Conservation (phyloP, 2,888 invertebrate genomes). For the Polyommatus icarus region DNA sequence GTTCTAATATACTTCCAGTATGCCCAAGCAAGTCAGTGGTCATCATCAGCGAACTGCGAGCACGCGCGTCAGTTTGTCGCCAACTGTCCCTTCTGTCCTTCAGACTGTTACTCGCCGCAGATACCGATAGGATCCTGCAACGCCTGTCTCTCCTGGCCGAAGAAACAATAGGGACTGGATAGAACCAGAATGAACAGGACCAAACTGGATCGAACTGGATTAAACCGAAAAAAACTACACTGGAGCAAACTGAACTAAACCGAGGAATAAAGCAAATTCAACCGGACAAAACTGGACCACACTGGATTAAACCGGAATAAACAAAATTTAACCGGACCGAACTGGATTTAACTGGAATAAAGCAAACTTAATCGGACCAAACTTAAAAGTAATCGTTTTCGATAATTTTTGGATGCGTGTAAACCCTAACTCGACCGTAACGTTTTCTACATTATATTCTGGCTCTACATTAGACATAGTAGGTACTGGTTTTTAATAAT, state of each 20-base stretch:
- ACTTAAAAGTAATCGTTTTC: too few relatives aligned
- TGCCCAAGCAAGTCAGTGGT: conserved; percentile 55
- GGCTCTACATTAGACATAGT: too few relatives aligned
- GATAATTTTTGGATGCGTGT: too few relatives aligned
- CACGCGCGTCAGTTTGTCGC: conserved; percentile 52
- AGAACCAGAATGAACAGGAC: not conserved
- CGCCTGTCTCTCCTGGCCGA: conserved; percentile 52
- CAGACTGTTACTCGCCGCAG: conserved; percentile 52
- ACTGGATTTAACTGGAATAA: too few relatives aligned
- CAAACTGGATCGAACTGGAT: not conserved
- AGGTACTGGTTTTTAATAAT: too few relatives aligned
- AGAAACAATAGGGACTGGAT: conserved; percentile 42
- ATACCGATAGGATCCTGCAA: conserved; percentile 63
- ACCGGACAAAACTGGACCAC: not conserved
- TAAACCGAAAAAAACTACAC: not conserved
- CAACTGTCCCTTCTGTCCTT: conserved; percentile 61
- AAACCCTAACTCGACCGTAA: too few relatives aligned
- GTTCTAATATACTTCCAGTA: conserved; percentile 46
- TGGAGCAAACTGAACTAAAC: not conserved
- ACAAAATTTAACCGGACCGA: not conserved
- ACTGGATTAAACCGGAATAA: not conserved
- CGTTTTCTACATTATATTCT: too few relatives aligned
- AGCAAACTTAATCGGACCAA: too few relatives aligned
- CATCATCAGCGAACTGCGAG: conserved; percentile 45
- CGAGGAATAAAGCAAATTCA: not conserved